A percentile compares a stretch with the other conserved stretches of the same genome.
Evolutionary conservation across 2,797 vertebrate genomes (phyloP).

Genomic region (Melanotaenia parkinsoni): DNA sequence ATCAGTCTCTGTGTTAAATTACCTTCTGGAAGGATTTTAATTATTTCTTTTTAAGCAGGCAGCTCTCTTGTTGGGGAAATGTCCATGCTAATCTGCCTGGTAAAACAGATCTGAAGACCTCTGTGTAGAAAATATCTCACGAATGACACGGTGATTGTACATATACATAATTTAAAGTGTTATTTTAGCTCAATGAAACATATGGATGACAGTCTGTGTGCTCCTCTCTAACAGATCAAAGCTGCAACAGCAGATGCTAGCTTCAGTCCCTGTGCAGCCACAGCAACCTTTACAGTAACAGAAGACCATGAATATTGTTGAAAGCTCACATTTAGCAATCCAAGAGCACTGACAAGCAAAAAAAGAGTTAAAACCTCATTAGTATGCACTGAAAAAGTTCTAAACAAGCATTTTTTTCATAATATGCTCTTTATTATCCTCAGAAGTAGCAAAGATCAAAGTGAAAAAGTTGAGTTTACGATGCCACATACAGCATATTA

Average conservation of each 20-base stretch:
- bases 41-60: not conserved
- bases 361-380: not conserved
- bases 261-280: not conserved
- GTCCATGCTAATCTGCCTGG: not conserved
- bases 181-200: slow-evolving; percentile 8
- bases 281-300: not conserved
- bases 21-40: not conserved
- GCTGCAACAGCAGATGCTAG: not conserved
- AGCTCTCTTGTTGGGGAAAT: not conserved
- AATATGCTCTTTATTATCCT: slow-evolving; percentile 72
- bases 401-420: slow-evolving; percentile 39
- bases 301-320: not conserved
- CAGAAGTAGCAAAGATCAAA: slow-evolving; percentile 74
- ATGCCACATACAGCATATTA: slow-evolving; percentile 52
- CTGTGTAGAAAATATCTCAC: not conserved
- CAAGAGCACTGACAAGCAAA: not conserved
- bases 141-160: not conserved
- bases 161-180: not conserved
- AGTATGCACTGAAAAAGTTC: not conserved
- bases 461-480: slow-evolving; percentile 69
- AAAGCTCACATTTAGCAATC: not conserved
- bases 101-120: no score
- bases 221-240: not conserved
- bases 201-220: not conserved
- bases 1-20: not conserved